A percentile compares a stretch with the other conserved stretches of the same genome.
Conservation (phyloP, 37 sponge, comb jelly and placozoan genomes). For the Mnemiopsis leidyi region DNA sequence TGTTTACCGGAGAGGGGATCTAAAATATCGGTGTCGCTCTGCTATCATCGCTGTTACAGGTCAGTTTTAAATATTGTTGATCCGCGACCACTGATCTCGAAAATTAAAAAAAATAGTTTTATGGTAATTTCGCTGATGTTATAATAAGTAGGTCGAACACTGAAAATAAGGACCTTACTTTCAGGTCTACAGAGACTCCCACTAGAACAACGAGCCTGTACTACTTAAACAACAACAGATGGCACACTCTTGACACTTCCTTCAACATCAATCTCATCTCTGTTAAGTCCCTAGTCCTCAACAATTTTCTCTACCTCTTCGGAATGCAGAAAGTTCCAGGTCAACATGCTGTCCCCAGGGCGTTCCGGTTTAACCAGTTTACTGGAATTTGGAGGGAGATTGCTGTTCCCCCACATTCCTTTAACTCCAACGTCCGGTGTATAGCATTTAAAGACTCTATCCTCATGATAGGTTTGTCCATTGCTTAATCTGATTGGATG, state of each 20-base stretch:
- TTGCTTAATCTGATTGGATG: neutral
- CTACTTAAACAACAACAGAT: neutral
- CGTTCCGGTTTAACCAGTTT: constrained; percentile 47
- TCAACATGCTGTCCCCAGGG: neutral
- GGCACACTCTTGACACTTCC: constrained; percentile 31
- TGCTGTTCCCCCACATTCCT: neutral
- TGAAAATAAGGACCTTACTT: too few species aligned
- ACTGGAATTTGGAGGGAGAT: constrained; percentile 37
- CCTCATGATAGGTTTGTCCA: constrained; percentile 33
- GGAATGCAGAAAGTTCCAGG: constrained; percentile 41
- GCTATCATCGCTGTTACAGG: constrained; percentile 62
- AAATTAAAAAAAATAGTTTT: neutral
- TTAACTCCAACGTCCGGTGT: neutral
- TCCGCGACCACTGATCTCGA: too few species aligned
- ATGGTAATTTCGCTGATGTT: too few species aligned
- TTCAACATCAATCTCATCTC: constrained; percentile 57
- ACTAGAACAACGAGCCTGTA: constrained; percentile 2
- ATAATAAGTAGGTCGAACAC: too few species aligned
- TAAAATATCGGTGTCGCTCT: neutral
- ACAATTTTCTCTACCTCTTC: constrained; percentile 14
- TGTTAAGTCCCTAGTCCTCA: neutral
- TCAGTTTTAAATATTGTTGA: neutral
- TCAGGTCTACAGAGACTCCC: neutral
- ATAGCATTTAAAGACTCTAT: neutral
- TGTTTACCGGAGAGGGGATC: neutral